Evolutionary conservation across 2,797 vertebrate species (phyloP).

Genomic region (Octomys mimax): DNA sequence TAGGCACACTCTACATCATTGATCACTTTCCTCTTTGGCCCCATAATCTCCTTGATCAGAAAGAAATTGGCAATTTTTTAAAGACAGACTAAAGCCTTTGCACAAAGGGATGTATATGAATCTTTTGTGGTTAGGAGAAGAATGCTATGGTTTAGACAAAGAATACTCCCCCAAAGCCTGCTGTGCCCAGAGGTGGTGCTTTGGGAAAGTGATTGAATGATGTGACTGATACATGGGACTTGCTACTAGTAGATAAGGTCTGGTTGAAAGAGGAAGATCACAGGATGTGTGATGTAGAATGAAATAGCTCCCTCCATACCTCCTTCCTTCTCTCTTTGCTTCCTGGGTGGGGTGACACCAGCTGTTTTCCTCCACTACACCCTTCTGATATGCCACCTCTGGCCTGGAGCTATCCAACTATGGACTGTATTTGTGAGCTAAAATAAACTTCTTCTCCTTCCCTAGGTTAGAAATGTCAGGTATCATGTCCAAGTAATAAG

Average conservation of each 20-base stretch:
- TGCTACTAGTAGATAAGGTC: background rate
- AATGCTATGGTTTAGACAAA: background rate
- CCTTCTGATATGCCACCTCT: background rate
- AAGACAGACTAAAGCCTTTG: background rate
- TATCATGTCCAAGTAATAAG: background rate
- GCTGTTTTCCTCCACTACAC: background rate
- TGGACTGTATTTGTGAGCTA: background rate
- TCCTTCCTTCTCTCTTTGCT: background rate
- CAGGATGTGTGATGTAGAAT: background rate
- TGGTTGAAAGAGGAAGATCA: background rate
- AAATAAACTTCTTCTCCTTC: background rate
- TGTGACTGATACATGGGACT: background rate
- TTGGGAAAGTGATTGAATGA: background rate
- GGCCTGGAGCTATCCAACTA: background rate
- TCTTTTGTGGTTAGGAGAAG: background rate
- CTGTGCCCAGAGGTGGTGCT: background rate
- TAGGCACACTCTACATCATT: too few species aligned
- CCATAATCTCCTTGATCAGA: too few species aligned
- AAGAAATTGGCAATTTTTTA: background rate
- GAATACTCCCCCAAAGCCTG: background rate
- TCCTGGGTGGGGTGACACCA: background rate
- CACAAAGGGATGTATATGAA: background rate
- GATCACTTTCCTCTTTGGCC: too few species aligned
- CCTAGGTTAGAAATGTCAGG: background rate
- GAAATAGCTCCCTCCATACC: background rate